Evolutionary conservation across 2,888 invertebrate species (phyloP).

Genomic region (Troilus luridus): DNA sequence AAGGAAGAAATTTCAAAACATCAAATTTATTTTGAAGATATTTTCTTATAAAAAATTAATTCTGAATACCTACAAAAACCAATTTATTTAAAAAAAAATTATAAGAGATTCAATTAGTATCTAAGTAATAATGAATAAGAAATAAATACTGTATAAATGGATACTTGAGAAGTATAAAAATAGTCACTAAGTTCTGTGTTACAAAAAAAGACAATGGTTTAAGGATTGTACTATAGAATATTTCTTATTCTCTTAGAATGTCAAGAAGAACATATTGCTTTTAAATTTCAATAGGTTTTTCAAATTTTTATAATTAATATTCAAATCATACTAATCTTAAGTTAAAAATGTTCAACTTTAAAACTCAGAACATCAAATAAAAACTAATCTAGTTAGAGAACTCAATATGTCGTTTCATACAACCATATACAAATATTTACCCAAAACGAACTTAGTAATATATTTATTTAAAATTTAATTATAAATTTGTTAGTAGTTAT

Average conservation of each 20-base stretch:
- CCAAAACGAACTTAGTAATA: conserved; percentile 6
- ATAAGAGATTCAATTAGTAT: conserved; percentile 47
- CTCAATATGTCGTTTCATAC: conserved; percentile 46
- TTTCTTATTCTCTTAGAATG: conserved; percentile 39
- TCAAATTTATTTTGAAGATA: conserved; percentile 25
- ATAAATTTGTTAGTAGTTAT: conserved; percentile 27
- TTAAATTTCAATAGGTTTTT: conserved; percentile 47
- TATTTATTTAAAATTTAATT: conserved; percentile 11
- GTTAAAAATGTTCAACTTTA: background rate
- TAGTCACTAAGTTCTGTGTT: conserved; percentile 45
- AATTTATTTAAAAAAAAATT: conserved; percentile 26
- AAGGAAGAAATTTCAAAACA: background rate
- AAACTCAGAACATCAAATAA: background rate
- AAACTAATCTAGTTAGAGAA: conserved; percentile 21
- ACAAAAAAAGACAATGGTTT: conserved; percentile 39
- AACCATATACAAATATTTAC: conserved; percentile 34
- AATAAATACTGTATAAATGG: conserved; percentile 32
- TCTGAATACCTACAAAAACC: conserved; percentile 9
- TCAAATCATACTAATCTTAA: background rate
- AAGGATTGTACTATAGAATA: conserved; percentile 53
- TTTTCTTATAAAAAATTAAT: conserved; percentile 22
- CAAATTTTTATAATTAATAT: background rate
- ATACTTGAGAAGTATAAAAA: conserved; percentile 54
- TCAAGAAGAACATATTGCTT: conserved; percentile 52
- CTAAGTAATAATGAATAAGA: conserved; percentile 18